A percentile compares a stretch with the other conserved stretches of the same genome.
Conservation (phyloP, 2,888 invertebrate genomes). For the Tipula helvola region DNA sequence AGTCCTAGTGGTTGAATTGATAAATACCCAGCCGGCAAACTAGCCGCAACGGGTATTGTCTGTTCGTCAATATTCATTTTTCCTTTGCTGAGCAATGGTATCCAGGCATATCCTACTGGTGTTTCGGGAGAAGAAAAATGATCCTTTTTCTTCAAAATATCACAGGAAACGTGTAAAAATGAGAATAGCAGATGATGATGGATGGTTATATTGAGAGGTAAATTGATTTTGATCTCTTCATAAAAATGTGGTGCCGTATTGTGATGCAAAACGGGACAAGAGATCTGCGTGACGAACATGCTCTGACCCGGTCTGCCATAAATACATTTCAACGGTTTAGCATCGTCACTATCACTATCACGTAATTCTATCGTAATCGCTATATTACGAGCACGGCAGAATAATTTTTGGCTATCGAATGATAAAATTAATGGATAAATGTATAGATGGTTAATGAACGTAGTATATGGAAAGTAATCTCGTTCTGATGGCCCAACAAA, state of each 20-base stretch:
- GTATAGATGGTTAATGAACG: constrained; percentile 81
- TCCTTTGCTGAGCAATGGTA: constrained; percentile 73
- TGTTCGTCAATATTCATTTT: constrained; percentile 75
- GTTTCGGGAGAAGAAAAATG: constrained; percentile 54
- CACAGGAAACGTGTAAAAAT: constrained; percentile 92
- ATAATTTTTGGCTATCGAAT: constrained; percentile 85
- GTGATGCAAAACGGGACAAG: constrained; percentile 79
- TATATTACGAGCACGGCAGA: constrained; percentile 87
- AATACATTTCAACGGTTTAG: constrained; percentile 62
- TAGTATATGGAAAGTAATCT: constrained; percentile 66
- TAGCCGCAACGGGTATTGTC: constrained; percentile 71
- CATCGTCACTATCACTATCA: constrained; percentile 63
- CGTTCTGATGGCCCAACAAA: constrained; percentile 55
- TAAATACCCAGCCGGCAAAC: constrained; percentile 80
- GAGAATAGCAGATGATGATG: constrained; percentile 90
- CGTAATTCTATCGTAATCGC: constrained; percentile 80
- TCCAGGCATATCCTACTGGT: constrained; percentile 90
- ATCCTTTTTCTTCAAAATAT: constrained; percentile 66
- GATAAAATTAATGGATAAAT: constrained; percentile 77
- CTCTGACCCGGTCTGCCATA: constrained; percentile 57
- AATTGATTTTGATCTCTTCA: constrained; percentile 83
- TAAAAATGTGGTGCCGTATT: constrained; percentile 81
- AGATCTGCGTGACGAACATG: constrained; percentile 51
- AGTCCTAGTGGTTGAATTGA: constrained; percentile 80
- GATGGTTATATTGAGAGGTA: constrained; percentile 73